phyloP scores from a whole-genome alignment of 2,888 invertebrate genomes.

The Amiota mariae region DNA sequence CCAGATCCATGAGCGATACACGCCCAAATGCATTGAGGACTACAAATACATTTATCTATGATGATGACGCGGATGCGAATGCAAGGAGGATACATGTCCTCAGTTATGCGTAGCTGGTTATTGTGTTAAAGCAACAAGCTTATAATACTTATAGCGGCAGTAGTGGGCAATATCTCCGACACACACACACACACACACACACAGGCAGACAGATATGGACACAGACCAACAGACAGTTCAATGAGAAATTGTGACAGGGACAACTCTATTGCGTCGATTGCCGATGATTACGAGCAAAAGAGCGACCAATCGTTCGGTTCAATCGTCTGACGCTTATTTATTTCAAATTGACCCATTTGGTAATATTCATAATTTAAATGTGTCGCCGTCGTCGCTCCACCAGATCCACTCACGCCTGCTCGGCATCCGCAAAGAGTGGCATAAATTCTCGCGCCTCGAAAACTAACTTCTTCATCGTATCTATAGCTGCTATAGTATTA shows the following conservation, averaged over 20 bases:
- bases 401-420: conserved; percentile 33
- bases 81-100: too few species aligned
- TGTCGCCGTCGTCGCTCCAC: conserved; percentile 42
- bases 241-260: conserved; percentile 68
- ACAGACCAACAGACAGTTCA: conserved; percentile 55
- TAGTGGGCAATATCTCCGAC: too few species aligned
- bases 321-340: conserved; percentile 64
- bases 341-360: conserved; percentile 73
- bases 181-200: too few species aligned
- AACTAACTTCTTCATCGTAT: conserved; percentile 18
- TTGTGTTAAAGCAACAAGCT: too few species aligned
- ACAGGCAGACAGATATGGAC: too few species aligned
- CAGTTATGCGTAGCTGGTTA: too few species aligned
- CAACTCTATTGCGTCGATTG: conserved; percentile 62
- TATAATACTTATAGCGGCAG: too few species aligned
- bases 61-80: too few species aligned
- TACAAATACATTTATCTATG: conserved; percentile 15
- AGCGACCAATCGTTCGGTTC: neutral
- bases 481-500: neutral
- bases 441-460: conserved; percentile 68
- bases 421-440: conserved; percentile 59
- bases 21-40: conserved; percentile 52
- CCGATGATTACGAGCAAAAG: conserved; percentile 2
- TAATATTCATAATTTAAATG: conserved; percentile 72
- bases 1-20: conserved; percentile 67